Evolutionary conservation across 30 jellyfish, hydroid and myxozoan genomes (phyloP), one percentile per base, ranked within the genome.

Genomic region (Aurelia aurita complex sp. Pacific): DNA sequence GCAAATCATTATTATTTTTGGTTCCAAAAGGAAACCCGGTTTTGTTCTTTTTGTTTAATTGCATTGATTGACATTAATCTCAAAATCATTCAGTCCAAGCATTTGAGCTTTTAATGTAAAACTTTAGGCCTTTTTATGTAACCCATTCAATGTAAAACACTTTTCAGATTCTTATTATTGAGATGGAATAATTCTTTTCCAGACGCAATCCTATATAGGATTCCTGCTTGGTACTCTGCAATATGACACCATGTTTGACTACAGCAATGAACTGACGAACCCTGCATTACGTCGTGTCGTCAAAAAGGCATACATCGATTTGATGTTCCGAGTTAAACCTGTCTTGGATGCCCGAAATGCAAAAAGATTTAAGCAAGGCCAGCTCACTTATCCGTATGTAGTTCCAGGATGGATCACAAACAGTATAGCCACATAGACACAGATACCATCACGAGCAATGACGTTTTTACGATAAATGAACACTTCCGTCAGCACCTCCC

Each of bases 321-420:
- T 90, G 81, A 90, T 83, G 79, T 32, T 64, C 17, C 42, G 76
- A 51, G 65, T 90, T 0, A 91, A 90, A 61, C 74, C 67, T 5
- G 18, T 34, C 75, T 59, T 90, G 76, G 90, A 85, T 10, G 75
- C 63, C 23, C 50, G 87, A 69, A 83, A 90, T 46, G 32, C 38
- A 65, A 38, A 55, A 64, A 72, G 97, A 53, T 34, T 54, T 43
- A 62, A 55, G 23, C 29, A 67, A 10, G 88, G 82, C 10, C 80
- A 83, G 33, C 42, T 84, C 52, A 80, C 97, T 10, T 81, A 90
- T 51, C 97, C 91, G 50, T 90, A 66, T 87, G 50, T 90, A 69
- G 89, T 65, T 2, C 97, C 97, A 5, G 88, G 86, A 42, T 90
- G 89, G 86, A 53, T 90, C 35, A 95, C 97, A 33, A 90, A 90